These are phyloP conservation scores for Siniperca chuatsi DNA, from an alignment of 2,113 vertebrate genomes.

Conservation along the genomic window DNA sequence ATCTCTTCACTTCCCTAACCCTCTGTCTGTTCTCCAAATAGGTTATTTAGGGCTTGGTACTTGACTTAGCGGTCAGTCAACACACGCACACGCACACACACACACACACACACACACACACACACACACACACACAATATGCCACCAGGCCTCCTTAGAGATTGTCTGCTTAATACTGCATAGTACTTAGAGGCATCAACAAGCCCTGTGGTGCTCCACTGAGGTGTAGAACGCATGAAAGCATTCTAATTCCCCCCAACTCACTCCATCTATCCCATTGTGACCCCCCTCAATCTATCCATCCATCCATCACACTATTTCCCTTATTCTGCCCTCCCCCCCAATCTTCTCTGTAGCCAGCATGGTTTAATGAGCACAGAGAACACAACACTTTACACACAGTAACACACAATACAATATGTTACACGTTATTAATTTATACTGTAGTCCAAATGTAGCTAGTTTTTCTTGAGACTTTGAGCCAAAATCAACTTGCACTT, in stretches of 20 bases:
- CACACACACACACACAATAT: conserved; percentile 1
- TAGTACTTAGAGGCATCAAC: conserved; percentile 81
- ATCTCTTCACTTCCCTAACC: conserved; percentile 20
- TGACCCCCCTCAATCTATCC: conserved; percentile 48
- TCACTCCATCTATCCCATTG: conserved; percentile 61
- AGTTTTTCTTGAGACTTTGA: conserved; percentile 7
- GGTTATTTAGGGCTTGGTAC: conserved; percentile 63
- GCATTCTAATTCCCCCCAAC: conserved; percentile 75
- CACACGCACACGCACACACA: background rate
- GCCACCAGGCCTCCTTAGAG: conserved; percentile 68
- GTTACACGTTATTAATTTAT: conserved; percentile 41
- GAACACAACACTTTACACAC: conserved; percentile 11
- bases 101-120: background rate
- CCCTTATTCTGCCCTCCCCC: conserved; percentile 21
- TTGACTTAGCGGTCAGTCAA: conserved; percentile 67
- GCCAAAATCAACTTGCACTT: background rate
- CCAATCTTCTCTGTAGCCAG: conserved; percentile 28
- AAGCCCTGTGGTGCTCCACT: conserved; percentile 68
- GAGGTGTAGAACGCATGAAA: conserved; percentile 69
- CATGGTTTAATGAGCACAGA: conserved; percentile 38
- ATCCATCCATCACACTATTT: conserved; percentile 41
- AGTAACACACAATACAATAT: conserved; percentile 24
- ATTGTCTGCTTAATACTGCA: conserved; percentile 81
- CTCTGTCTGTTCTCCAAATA: conserved; percentile 44
- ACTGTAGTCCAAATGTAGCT: conserved; percentile 26